These are phyloP conservation scores for Idaea biselata DNA, from an alignment of 2,888 invertebrate genomes.

Conservation along the genomic window DNA sequence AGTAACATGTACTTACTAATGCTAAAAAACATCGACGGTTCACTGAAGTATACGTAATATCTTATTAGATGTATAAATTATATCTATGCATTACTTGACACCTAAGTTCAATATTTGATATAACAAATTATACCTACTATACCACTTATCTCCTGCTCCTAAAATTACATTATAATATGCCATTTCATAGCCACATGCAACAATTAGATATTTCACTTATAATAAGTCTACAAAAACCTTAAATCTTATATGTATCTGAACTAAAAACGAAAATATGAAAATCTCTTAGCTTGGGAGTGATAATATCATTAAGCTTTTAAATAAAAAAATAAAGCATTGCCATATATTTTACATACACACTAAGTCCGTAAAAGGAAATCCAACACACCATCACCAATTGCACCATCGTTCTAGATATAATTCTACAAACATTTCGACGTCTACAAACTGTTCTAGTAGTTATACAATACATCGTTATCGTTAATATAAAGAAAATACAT, in stretches of 20 bases:
- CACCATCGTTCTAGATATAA: conserved; percentile 10
- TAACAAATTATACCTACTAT: conserved; percentile 12
- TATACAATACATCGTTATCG: conserved; percentile 1
- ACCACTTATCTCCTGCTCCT: neutral
- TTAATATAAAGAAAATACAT: conserved; percentile 5
- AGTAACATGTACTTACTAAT: conserved; percentile 39
- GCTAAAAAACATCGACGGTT: conserved; percentile 70
- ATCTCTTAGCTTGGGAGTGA: conserved; percentile 26
- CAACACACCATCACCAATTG: conserved; percentile 2
- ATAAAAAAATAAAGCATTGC: neutral
- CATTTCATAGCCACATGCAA: conserved; percentile 11
- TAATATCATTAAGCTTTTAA: conserved; percentile 8
- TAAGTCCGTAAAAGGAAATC: neutral
- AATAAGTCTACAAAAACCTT: neutral
- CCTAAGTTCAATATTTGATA: neutral
- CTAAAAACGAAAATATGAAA: neutral
- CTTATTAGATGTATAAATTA: neutral
- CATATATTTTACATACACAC: neutral
- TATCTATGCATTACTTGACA: neutral
- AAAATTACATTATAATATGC: conserved; percentile 1
- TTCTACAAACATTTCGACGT: conserved; percentile 22
- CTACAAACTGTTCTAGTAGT: conserved; percentile 20
- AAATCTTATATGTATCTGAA: neutral
- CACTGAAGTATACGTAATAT: conserved; percentile 45
- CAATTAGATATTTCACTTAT: neutral